Percentiles rank a stretch among this genome's conserved stretches.
phyloP scores from a whole-genome alignment of 2,797 vertebrate genomes.

The Sylvilagus floridanus region DNA sequence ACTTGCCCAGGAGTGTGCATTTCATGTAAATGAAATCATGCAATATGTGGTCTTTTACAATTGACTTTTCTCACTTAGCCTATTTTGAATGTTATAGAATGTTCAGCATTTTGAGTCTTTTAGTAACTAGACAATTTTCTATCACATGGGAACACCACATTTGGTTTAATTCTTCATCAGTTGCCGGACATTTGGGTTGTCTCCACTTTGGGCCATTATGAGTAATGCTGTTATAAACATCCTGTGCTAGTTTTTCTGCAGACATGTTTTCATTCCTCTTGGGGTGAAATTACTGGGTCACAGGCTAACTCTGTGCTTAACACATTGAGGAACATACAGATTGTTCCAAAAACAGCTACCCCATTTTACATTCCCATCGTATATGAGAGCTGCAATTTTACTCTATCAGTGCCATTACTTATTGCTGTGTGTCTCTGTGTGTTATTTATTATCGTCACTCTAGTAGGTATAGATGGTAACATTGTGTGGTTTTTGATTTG shows the following conservation, averaged over 20 bases:
- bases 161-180: not conserved
- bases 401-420: not conserved
- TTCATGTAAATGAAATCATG: conserved; percentile 35
- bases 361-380: not conserved
- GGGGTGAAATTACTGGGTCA: not conserved
- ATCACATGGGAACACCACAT: not conserved
- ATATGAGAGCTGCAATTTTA: not conserved
- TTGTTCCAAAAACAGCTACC: not conserved
- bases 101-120: conserved; percentile 25
- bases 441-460: not conserved
- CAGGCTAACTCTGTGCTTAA: conserved; percentile 17
- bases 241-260: not conserved
- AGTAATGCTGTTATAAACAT: not conserved
- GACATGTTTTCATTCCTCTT: conserved; percentile 9
- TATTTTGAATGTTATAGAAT: not conserved
- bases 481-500: not conserved
- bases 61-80: not conserved
- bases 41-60: not conserved
- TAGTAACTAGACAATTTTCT: conserved; percentile 21
- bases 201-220: not conserved
- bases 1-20: not conserved
- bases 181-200: not conserved
- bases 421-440: too few relatives aligned
- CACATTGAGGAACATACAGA: not conserved
- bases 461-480: not conserved